phyloP scores from a whole-genome alignment of 1,140 invertebrate genomes.

The Caerostris extrusa region DNA sequence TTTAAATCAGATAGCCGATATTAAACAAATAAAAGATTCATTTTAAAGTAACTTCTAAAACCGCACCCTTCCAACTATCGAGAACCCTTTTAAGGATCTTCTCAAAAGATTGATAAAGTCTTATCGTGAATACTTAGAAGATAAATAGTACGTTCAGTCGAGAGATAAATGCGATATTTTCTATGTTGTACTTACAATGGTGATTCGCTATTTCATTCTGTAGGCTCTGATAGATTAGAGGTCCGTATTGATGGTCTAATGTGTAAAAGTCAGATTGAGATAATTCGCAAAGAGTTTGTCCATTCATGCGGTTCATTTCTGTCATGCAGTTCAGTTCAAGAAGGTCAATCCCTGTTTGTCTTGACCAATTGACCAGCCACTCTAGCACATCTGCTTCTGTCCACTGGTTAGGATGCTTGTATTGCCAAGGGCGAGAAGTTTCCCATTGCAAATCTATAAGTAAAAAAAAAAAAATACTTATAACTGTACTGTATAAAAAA shows the following conservation, averaged over 20 bases:
- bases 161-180: not conserved
- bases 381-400: conserved; percentile 76
- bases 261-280: conserved; percentile 76
- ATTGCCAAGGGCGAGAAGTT: conserved; percentile 67
- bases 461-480: not conserved
- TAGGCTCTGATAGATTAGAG: conserved; percentile 75
- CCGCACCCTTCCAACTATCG: not conserved
- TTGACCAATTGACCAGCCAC: conserved; percentile 78
- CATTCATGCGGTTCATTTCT: conserved; percentile 77
- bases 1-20: too few relatives aligned
- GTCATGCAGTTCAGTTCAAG: conserved; percentile 77
- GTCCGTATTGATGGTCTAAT: conserved; percentile 78
- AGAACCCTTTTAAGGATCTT: not conserved
- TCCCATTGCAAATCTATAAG: conserved; percentile 65
- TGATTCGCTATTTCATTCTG: conserved; percentile 77
- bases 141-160: not conserved
- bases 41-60: not conserved
- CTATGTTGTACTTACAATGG: conserved; percentile 70
- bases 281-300: conserved; percentile 78
- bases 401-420: conserved; percentile 78
- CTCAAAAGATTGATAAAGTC: not conserved
- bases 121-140: not conserved
- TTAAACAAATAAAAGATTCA: not conserved
- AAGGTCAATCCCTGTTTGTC: conserved; percentile 73
- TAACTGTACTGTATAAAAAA: too few relatives aligned